A percentile compares a stretch with the other conserved stretches of the same genome.
These are phyloP conservation scores for Microcebus lehilahytsara DNA, from an alignment of 2,113 vertebrate genomes.

Conservation along the genomic window DNA sequence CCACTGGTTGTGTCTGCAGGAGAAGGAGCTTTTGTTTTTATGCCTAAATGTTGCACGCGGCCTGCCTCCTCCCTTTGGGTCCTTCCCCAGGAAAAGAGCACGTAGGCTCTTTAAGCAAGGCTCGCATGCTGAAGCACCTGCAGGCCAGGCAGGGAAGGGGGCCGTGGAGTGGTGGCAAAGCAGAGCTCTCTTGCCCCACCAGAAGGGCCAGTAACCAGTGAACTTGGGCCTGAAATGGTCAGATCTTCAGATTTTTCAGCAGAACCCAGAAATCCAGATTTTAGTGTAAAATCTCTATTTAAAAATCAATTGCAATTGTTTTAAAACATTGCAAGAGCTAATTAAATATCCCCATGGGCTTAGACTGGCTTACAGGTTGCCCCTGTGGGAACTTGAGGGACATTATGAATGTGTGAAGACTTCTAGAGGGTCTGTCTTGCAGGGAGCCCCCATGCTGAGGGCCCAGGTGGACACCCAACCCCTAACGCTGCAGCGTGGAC, in stretches of 20 bases:
- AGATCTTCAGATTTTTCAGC: neutral
- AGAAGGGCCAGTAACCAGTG: neutral
- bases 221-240: neutral
- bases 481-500: too few species aligned
- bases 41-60: neutral
- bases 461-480: too few species aligned
- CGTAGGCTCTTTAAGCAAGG: neutral
- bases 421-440: neutral
- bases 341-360: neutral
- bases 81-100: neutral
- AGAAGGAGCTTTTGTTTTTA: neutral
- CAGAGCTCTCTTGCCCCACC: neutral
- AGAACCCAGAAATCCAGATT: slow-evolving; percentile 28
- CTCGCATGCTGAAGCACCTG: neutral
- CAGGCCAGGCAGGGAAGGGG: neutral
- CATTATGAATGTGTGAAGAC: neutral
- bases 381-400: neutral
- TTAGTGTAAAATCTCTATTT: neutral
- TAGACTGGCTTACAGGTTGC: neutral
- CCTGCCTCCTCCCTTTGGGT: neutral
- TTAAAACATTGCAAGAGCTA: neutral
- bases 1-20: neutral
- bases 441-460: neutral
- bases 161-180: neutral
- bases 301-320: neutral